Evolutionary conservation across 2,888 invertebrate genomes (phyloP), one percentile per base, ranked within the genome.

Genomic region (Schizaphis graminum): DNA sequence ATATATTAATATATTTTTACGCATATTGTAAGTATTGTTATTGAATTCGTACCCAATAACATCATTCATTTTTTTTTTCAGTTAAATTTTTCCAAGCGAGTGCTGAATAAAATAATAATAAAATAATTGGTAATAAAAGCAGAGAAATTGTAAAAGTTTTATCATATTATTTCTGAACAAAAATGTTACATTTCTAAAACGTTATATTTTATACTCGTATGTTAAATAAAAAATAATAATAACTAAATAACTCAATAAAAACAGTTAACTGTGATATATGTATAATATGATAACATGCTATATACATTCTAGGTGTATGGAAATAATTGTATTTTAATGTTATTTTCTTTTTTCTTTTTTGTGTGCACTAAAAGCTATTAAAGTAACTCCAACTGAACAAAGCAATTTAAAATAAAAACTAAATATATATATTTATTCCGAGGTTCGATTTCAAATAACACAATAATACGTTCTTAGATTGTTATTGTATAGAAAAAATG

Each of bases 391-490:
- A 4, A 57, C 8, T 28, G 61, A 1, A 35, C 35, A n/a, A 35
- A n/a, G 24, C 3, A 47, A 90, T 90, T 67, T 90, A 24, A 44
- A 90, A 90, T 90, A 90, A 61, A 90, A 47, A 35, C 26, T 57
- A 35, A 3, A 53, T 16, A 67, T 21, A 47, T 90, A 49, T 90
- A 53, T 57, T 41, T 57, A 44, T 67, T 90, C 24, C 8, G 47
- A 21, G n/a, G 21, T 90, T 90, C n/a, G 44, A 47, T 67, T 67
- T 24, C 47, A 35, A 67, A 24, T 7, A 47, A 53, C 44, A 90
- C 24, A 67, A 67, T 21, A 90, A 67, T 67, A 67, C 47, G n/a
- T 90, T 67, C 47, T 90, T 67, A 8, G n/a, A 67, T n/a, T 47
- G 47, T 90, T 90, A 49, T 67, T 67, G 47, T 49, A 67, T 49